Evolutionary conservation across 2,888 invertebrate genomes (phyloP), one percentile per base, ranked within the genome.

Genomic region (Macrosiphum euphorbiae): DNA sequence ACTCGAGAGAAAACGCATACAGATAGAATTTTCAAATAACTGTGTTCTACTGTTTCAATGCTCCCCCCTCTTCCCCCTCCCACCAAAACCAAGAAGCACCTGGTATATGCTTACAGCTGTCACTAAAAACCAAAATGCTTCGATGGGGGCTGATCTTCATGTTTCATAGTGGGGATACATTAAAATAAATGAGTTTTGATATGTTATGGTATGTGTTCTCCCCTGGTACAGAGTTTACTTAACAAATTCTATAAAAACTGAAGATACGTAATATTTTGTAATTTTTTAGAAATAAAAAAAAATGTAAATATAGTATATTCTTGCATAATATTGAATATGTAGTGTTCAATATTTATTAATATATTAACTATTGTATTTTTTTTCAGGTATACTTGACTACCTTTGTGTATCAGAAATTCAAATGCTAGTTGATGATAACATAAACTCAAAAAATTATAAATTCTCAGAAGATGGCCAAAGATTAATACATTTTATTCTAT

Each of bases 401-500:
- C 52, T 55, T 8, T 47, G 0, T n/a, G 5, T 26, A 24, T 0
- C 41, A 50, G 41, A 87, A 16, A 50, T 92, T 87, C 35, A 52
- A 41, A 10, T 0, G 0, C 28, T 92, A 41, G 26, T 87, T n/a
- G 10, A 87, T 35, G 8, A 35, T 28, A 35, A 28, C 26, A 3
- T 87, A 20, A 47, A 3, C 47, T 13, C 24, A 3, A 67, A 47
- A 61, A 11, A 61, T 35, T 11, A 28, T 47, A 13, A 26, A 50
- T 47, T 35, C n/a, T 35, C 92, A 50, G 20, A 50, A 3, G 41
- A 88, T 55, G n/a, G 11, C 3, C 35, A 52, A 52, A 78, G 92
- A 55, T 0, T 78, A 28, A 26, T 44, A n/a, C 88, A 92, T 90
- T 94, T 94, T 41, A 86, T 94, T 67, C 4, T 94, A 10, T 94